Conservation (phyloP, 2,797 vertebrate genomes). For the Diplodus puntazzo region DNA sequence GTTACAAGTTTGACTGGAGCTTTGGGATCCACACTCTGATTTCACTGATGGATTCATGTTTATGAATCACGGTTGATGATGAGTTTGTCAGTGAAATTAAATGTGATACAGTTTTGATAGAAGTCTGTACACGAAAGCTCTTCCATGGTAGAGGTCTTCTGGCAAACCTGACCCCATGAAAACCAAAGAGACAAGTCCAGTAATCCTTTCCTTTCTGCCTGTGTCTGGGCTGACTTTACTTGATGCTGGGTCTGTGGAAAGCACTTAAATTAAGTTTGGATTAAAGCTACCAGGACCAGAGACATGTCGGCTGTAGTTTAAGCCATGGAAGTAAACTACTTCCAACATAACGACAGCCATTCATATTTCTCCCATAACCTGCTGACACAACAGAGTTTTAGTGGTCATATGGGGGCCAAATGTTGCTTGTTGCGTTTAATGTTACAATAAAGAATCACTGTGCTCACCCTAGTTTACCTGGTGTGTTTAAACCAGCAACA, state of each 20-base stretch:
- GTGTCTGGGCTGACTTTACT: too few species aligned
- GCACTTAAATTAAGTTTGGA: not conserved
- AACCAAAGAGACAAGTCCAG: not conserved
- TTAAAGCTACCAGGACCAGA: constrained; percentile 11
- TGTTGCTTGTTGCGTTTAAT: not conserved
- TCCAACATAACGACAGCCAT: not conserved
- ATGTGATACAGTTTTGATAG: not conserved
- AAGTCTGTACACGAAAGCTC: constrained; percentile 2
- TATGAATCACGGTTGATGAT: not conserved
- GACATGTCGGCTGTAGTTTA: not conserved
- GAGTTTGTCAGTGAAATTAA: constrained; percentile 12
- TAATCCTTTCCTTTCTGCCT: not conserved
- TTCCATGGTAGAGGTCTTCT: constrained; percentile 20
- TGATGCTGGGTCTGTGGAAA: not conserved
- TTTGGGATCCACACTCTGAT: constrained; percentile 27
- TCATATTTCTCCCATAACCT: not conserved
- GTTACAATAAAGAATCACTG: not conserved
- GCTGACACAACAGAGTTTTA: not conserved
- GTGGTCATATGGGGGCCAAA: not conserved
- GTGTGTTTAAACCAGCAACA: not conserved
- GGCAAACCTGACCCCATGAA: constrained; percentile 20
- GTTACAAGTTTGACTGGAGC: not conserved
- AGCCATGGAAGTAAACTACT: not conserved
- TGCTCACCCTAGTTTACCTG: too few species aligned
- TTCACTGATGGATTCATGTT: not conserved